A percentile compares a stretch with the other conserved stretches of the same genome.
phyloP scores from a whole-genome alignment of 2,113 vertebrate genomes.

The Nibea coibor region DNA sequence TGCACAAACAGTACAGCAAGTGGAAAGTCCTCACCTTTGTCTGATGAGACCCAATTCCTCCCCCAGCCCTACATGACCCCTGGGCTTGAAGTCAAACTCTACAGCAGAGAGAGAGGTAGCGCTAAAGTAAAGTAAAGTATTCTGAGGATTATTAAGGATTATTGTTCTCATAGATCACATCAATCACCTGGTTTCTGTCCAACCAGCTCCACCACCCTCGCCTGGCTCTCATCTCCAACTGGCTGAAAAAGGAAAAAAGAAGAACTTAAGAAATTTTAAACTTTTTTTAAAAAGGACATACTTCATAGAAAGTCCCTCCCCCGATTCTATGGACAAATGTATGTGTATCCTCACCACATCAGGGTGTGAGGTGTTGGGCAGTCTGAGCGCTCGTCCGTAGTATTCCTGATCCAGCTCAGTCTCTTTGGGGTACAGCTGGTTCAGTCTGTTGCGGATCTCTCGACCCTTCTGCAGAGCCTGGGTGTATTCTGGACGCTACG shows the following conservation, averaged over 20 bases:
- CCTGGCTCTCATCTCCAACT: conserved; percentile 90
- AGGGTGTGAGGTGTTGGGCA: conserved; percentile 92
- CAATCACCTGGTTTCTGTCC: conserved; percentile 89
- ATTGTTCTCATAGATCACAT: not conserved
- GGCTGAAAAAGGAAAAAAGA: conserved; percentile 80
- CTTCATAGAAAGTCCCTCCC: not conserved
- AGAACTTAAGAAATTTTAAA: not conserved
- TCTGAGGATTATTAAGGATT: too few species aligned
- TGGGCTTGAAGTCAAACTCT: conserved; percentile 90
- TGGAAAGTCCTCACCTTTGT: conserved; percentile 85
- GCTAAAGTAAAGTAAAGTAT: too few species aligned
- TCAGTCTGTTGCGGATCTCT: conserved; percentile 83
- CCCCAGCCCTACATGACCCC: conserved; percentile 90
- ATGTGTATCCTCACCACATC: conserved; percentile 86
- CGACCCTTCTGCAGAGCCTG: conserved; percentile 81
- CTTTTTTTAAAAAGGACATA: not conserved
- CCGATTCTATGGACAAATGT: not conserved
- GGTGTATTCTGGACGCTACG: conserved; percentile 83
- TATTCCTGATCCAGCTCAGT: conserved; percentile 84
- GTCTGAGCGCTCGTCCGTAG: conserved; percentile 84
- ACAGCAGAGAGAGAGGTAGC: conserved; percentile 10
- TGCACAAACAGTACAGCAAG: not conserved
- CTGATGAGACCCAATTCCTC: conserved; percentile 90
- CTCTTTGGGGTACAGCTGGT: conserved; percentile 77
- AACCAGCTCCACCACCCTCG: conserved; percentile 85